These are phyloP conservation scores for Colletes collaris DNA, from an alignment of 2,888 invertebrate genomes.

Conservation along the genomic window DNA sequence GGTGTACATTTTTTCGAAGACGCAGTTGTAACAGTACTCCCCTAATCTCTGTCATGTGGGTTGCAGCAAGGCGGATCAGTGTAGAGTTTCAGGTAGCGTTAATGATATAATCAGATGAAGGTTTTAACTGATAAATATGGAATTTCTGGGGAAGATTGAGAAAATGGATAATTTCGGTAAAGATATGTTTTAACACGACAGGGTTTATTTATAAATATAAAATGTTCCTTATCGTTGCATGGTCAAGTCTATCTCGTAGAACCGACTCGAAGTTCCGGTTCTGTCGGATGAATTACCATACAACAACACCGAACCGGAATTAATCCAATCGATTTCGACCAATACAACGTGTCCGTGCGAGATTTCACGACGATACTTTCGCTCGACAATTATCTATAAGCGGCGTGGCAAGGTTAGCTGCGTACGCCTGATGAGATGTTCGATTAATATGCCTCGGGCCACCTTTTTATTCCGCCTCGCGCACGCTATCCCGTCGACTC, in stretches of 20 bases:
- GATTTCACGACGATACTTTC: conserved; percentile 41
- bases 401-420: conserved; percentile 48
- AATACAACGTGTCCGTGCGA: neutral
- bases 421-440: conserved; percentile 20
- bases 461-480: conserved; percentile 12
- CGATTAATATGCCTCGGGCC: conserved; percentile 41
- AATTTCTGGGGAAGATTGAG: too few species aligned
- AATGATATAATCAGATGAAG: conserved; percentile 26
- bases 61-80: conserved; percentile 26
- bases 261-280: conserved; percentile 46
- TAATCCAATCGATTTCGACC: conserved; percentile 25
- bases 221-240: conserved; percentile 22
- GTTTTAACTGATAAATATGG: neutral
- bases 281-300: conserved; percentile 50
- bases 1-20: neutral
- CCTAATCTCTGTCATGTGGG: conserved; percentile 14
- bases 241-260: conserved; percentile 32
- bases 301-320: conserved; percentile 18
- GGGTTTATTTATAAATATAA: conserved; percentile 2
- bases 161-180: too few species aligned
- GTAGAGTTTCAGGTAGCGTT: conserved; percentile 21
- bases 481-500: conserved; percentile 6
- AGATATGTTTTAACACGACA: neutral
- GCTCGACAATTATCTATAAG: conserved; percentile 19
- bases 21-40: conserved; percentile 30